phyloP scores from a whole-genome alignment of 2,888 invertebrate species.

The Suillia variegata region DNA sequence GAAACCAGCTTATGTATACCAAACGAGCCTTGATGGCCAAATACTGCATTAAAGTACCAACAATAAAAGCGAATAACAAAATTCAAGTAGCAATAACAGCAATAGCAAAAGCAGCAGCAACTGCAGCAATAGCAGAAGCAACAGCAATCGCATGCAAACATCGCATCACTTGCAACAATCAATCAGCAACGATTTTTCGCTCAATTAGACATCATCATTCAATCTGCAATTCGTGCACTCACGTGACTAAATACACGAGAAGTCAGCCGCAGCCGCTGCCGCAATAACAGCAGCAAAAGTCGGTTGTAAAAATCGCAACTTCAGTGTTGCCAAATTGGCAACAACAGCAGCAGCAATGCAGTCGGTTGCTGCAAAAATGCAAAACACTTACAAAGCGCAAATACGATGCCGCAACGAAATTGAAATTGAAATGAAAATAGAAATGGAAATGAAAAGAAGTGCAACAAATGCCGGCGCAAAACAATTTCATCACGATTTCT shows the following conservation, averaged over 20 bases:
- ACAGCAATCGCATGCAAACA: constrained; percentile 20
- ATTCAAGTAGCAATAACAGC: no score
- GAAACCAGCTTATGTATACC: no score
- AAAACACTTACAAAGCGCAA: background rate
- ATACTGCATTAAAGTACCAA: no score
- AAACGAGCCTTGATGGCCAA: no score
- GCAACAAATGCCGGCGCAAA: constrained; percentile 38
- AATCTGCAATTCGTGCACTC: constrained; percentile 36
- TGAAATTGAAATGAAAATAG: constrained; percentile 35
- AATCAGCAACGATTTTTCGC: constrained; percentile 59
- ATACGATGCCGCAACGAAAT: constrained; percentile 9
- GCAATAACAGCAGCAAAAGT: constrained; percentile 18
- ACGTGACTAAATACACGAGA: constrained; percentile 23
- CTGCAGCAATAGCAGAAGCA: no score
- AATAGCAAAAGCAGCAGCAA: background rate
- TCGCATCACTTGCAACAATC: constrained; percentile 55
- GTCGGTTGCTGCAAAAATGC: background rate
- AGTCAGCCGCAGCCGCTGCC: constrained; percentile 16
- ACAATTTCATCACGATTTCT: constrained; percentile 52
- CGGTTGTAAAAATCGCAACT: constrained; percentile 3
- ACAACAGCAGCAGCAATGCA: background rate
- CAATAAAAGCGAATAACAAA: no score
- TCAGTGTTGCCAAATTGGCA: constrained; percentile 12
- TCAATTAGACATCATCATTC: constrained; percentile 57
- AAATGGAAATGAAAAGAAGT: constrained; percentile 37